Evolutionary conservation across 1,140 invertebrate genomes (phyloP).

Genomic region (Anagrus nilaparvatae): DNA sequence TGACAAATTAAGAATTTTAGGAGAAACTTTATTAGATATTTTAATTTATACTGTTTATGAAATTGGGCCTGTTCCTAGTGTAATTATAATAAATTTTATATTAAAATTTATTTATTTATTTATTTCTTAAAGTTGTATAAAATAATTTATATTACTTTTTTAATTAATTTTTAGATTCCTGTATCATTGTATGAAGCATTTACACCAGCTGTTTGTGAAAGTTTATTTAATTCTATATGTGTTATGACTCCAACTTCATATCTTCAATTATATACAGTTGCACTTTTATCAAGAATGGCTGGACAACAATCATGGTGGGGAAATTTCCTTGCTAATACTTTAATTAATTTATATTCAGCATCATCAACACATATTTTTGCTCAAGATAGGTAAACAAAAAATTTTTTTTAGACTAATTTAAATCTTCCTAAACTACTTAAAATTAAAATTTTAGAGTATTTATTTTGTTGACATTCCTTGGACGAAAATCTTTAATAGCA

Average conservation of each 20-base stretch:
- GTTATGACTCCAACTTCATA: constrained; percentile 47
- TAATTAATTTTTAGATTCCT: constrained; percentile 32
- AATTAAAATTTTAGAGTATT: constrained; percentile 58
- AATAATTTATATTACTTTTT: neutral
- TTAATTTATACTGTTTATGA: constrained; percentile 55
- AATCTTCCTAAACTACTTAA: neutral
- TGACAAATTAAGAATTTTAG: constrained; percentile 69
- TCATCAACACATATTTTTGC: constrained; percentile 69
- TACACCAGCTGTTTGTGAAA: constrained; percentile 51
- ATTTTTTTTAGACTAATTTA: neutral
- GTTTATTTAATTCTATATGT: constrained; percentile 57
- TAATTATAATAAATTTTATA: constrained; percentile 24
- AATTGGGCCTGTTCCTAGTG: constrained; percentile 44
- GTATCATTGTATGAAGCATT: constrained; percentile 45
- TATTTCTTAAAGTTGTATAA: constrained; percentile 25
- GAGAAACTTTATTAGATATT: constrained; percentile 70
- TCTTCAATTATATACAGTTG: constrained; percentile 61
- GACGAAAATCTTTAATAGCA: constrained; percentile 63
- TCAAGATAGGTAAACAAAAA: constrained; percentile 63
- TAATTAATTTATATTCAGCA: constrained; percentile 68
- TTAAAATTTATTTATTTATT: constrained; percentile 14
- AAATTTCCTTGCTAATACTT: constrained; percentile 69
- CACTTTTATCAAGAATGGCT: constrained; percentile 70
- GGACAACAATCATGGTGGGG: constrained; percentile 80
- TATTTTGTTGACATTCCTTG: constrained; percentile 75